These are phyloP conservation scores for Torymus tubicola DNA, from an alignment of 2,888 invertebrate genomes.

Conservation along the genomic window DNA sequence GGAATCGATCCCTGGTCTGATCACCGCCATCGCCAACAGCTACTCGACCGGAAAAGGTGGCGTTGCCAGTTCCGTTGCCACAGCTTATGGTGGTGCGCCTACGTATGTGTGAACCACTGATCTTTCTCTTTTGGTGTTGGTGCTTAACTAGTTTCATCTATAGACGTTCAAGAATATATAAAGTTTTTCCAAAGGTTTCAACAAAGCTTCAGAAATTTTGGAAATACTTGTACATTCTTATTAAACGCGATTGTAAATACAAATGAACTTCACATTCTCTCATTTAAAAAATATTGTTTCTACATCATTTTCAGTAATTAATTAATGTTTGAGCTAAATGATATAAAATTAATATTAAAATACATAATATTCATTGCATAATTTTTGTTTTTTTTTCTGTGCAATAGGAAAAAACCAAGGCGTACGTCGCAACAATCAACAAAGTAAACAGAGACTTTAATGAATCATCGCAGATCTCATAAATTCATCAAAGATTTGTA, in stretches of 20 bases:
- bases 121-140: too few species aligned
- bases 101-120: slow-evolving; percentile 52
- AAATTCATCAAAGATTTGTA: background rate
- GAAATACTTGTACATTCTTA: too few species aligned
- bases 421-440: background rate
- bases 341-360: background rate
- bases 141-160: too few species aligned
- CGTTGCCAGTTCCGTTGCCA: slow-evolving; percentile 85
- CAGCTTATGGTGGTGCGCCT: slow-evolving; percentile 83
- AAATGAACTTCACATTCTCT: too few species aligned
- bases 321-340: too few species aligned
- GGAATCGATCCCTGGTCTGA: slow-evolving; percentile 78
- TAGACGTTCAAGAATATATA: too few species aligned
- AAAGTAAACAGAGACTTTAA: background rate
- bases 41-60: slow-evolving; percentile 85
- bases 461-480: slow-evolving; percentile 10
- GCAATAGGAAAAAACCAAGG: background rate
- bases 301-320: too few species aligned
- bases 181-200: too few species aligned
- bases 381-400: background rate
- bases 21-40: slow-evolving; percentile 85
- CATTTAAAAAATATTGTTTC: too few species aligned
- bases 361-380: background rate
- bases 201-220: too few species aligned
- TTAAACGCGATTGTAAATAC: too few species aligned